phyloP scores from a whole-genome alignment of 2,113 vertebrate genomes.

The Malurus alboscapulatus region DNA sequence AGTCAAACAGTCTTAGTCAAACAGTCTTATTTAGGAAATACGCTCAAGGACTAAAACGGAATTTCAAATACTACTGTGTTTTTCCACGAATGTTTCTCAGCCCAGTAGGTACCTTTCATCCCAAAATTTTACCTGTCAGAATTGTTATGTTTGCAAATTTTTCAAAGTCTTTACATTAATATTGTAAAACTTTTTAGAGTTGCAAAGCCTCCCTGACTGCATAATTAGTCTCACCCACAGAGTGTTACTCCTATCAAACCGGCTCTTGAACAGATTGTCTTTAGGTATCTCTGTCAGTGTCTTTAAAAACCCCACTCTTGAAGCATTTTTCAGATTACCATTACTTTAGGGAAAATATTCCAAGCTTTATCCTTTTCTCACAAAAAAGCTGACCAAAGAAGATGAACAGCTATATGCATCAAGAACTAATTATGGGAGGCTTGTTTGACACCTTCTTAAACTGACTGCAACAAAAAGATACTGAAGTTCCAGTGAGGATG shows the following conservation, averaged over 20 bases:
- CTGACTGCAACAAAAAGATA: background rate
- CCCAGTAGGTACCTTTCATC: constrained; percentile 47
- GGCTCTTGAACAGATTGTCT: constrained; percentile 29
- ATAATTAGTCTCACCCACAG: constrained; percentile 39
- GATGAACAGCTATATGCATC: background rate
- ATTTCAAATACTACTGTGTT: constrained; percentile 49
- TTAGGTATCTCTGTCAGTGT: constrained; percentile 15
- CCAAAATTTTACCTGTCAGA: constrained; percentile 35
- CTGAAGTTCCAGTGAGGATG: background rate
- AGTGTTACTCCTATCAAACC: constrained; percentile 29
- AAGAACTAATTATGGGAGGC: background rate
- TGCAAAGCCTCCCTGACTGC: constrained; percentile 17
- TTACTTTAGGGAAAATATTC: background rate
- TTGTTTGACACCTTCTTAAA: background rate
- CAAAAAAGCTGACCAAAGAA: background rate
- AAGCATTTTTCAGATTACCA: background rate
- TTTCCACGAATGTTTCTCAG: constrained; percentile 33
- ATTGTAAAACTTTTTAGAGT: constrained; percentile 33
- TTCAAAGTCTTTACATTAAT: constrained; percentile 33
- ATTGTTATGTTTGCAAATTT: constrained; percentile 55
- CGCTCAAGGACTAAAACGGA: constrained; percentile 21
- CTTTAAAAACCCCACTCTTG: background rate
- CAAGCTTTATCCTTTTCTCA: background rate
- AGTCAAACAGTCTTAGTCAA: constrained; percentile 34
- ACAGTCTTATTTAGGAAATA: constrained; percentile 13